A percentile compares a stretch with the other conserved stretches of the same genome.
These are phyloP conservation scores for Sesamia inferens DNA, from an alignment of 2,888 invertebrate genomes.

Conservation along the genomic window DNA sequence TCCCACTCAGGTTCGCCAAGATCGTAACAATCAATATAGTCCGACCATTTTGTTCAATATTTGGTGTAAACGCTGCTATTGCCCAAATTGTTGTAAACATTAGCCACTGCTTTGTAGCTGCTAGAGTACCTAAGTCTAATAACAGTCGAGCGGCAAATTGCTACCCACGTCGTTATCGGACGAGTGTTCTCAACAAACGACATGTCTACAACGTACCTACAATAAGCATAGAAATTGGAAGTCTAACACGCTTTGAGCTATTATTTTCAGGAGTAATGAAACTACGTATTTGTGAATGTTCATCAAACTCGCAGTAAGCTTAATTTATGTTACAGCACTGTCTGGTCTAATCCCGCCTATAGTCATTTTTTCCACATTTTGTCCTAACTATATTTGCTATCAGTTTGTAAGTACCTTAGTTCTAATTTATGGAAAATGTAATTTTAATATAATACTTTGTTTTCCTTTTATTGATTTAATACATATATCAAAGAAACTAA, in stretches of 20 bases:
- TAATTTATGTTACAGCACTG: background rate
- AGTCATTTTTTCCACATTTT: background rate
- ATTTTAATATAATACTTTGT: background rate
- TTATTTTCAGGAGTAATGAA: constrained; percentile 6
- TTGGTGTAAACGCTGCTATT: background rate
- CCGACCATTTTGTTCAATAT: background rate
- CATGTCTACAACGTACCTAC: constrained; percentile 8
- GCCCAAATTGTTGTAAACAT: constrained; percentile 32
- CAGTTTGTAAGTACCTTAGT: background rate
- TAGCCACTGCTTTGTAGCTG: constrained; percentile 19
- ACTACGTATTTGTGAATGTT: background rate
- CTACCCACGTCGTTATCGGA: constrained; percentile 42
- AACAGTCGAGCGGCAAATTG: constrained; percentile 46
- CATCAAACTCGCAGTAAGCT: background rate
- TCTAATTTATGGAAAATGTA: background rate
- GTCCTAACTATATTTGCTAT: background rate
- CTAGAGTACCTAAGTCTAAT: constrained; percentile 28
- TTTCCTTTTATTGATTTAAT: too few species aligned
- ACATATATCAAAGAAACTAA: background rate
- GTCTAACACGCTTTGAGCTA: constrained; percentile 3
- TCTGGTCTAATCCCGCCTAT: too few species aligned
- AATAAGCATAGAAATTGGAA: constrained; percentile 24
- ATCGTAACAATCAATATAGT: background rate
- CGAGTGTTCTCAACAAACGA: constrained; percentile 35
- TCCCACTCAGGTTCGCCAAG: background rate